phyloP scores from a whole-genome alignment of 2,113 vertebrate genomes.

The Periophthalmodon schlosseri region DNA sequence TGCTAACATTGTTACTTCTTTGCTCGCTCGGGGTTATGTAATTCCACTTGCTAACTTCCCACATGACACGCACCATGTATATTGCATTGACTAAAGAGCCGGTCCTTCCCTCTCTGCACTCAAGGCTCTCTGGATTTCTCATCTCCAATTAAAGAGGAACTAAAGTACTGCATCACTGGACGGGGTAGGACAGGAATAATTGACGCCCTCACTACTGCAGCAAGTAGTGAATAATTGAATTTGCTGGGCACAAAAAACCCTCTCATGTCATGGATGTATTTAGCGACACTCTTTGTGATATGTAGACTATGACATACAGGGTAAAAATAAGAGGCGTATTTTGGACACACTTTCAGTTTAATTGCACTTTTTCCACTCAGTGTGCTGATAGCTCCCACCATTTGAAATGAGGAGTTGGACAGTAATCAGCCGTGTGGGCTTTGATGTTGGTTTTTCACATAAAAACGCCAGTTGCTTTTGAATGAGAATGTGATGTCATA shows the following conservation, averaged over 20 bases:
- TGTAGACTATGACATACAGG: slow-evolving; percentile 18
- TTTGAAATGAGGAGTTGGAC: slow-evolving; percentile 7
- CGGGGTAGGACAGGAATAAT: slow-evolving; percentile 69
- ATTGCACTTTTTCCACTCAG: neutral
- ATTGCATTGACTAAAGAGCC: slow-evolving; percentile 69
- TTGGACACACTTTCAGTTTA: neutral
- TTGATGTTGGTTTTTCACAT: neutral
- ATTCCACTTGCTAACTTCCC: slow-evolving; percentile 48
- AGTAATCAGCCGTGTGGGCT: neutral
- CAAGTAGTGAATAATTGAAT: slow-evolving; percentile 69
- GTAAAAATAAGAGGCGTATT: neutral
- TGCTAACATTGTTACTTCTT: slow-evolving; percentile 45
- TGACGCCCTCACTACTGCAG: slow-evolving; percentile 54
- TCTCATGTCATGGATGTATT: slow-evolving; percentile 24
- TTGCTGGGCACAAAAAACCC: slow-evolving; percentile 44
- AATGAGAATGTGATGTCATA: neutral
- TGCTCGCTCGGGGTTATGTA: slow-evolving; percentile 53
- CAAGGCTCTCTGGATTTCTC: slow-evolving; percentile 59
- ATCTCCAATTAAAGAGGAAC: slow-evolving; percentile 70
- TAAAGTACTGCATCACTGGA: slow-evolving; percentile 53
- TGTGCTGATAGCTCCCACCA: neutral
- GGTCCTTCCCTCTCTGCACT: slow-evolving; percentile 51
- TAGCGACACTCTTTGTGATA: slow-evolving; percentile 9
- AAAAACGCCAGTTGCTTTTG: neutral
- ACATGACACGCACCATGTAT: slow-evolving; percentile 67